These are phyloP conservation scores for Eupithecia abbreviata DNA, from an alignment of 2,888 invertebrate species.

Conservation along the genomic window DNA sequence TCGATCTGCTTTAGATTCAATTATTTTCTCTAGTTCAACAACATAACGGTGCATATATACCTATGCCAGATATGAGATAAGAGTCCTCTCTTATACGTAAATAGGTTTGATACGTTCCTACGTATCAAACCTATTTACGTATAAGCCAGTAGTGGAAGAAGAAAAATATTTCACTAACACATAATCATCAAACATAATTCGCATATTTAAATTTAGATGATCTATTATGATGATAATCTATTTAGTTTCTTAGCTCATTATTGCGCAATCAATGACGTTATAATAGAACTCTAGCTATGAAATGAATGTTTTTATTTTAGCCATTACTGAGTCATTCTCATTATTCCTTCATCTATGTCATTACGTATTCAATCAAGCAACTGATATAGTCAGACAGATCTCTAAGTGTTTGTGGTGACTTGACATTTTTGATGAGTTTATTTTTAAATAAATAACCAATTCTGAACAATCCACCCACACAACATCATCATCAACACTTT, in stretches of 20 bases:
- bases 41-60: background rate
- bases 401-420: conserved; percentile 39
- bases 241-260: conserved; percentile 11
- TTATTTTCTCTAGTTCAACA: background rate
- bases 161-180: background rate
- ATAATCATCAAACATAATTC: background rate
- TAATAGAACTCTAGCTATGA: conserved; percentile 43
- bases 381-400: conserved; percentile 38
- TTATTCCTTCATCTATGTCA: too few species aligned
- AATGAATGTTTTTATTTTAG: conserved; percentile 46
- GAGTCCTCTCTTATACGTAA: too few species aligned
- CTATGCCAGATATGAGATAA: background rate
- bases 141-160: background rate
- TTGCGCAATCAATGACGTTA: conserved; percentile 40
- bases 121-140: background rate
- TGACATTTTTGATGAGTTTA: conserved; percentile 16
- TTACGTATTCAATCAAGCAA: conserved; percentile 48
- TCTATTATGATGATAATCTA: too few species aligned
- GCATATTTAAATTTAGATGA: background rate
- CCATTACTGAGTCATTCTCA: conserved; percentile 46
- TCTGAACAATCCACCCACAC: background rate
- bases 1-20: background rate
- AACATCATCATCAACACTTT: background rate
- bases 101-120: too few species aligned
- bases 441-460: background rate